These are phyloP conservation scores for Pecten maximus DNA, from an alignment of 2,888 invertebrate species.

Conservation along the genomic window DNA sequence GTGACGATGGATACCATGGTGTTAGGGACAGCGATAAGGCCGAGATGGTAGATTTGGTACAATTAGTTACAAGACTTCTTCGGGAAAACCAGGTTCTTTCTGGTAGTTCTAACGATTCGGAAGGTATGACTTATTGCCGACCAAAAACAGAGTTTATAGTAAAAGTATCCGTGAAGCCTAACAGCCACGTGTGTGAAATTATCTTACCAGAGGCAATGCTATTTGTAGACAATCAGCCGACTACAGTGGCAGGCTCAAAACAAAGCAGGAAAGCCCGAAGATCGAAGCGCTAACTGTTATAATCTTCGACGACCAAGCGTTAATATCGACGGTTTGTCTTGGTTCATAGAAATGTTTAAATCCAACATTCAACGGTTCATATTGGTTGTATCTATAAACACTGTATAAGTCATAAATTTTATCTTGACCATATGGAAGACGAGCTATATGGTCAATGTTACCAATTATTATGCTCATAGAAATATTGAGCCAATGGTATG, in stretches of 20 bases:
- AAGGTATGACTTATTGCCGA: not conserved
- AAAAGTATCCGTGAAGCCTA: not conserved
- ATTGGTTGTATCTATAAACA: too few species aligned
- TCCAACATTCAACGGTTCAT: too few species aligned
- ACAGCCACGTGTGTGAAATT: not conserved
- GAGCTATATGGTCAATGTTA: too few species aligned
- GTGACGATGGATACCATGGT: not conserved
- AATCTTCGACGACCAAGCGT: not conserved
- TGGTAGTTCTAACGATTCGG: not conserved
- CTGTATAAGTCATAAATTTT: too few species aligned
- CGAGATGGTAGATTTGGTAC: not conserved
- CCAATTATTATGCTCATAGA: too few species aligned
- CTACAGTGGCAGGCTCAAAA: not conserved
- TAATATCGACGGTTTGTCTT: not conserved
- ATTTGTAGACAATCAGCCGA: not conserved
- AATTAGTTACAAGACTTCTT: not conserved
- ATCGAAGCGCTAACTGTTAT: not conserved
- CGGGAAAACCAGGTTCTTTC: not conserved
- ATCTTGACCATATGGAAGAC: too few species aligned
- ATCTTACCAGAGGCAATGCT: slow-evolving; percentile 11
- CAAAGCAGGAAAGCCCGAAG: not conserved
- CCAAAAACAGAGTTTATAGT: not conserved
- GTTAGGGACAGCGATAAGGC: not conserved
- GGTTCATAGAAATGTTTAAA: too few species aligned
- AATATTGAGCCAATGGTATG: too few species aligned